Percentiles rank a stretch among this genome's conserved stretches.
Evolutionary conservation across 1,140 invertebrate species (phyloP).

Genomic region (Zaprionus kolodkinae): DNA sequence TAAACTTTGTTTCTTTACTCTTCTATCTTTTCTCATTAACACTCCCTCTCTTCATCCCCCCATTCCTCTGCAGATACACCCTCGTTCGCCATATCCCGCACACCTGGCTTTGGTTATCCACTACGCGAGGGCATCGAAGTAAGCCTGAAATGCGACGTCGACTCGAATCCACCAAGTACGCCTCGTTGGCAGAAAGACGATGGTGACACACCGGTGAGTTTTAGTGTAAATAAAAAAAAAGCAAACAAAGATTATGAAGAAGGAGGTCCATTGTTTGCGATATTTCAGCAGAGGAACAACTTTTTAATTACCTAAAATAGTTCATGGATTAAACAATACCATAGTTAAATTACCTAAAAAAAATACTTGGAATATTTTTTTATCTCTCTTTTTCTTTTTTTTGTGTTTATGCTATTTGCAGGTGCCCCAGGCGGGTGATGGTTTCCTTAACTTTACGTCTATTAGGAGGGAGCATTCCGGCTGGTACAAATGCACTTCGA

Average conservation of each 20-base stretch:
- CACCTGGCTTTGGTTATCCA: constrained; percentile 94
- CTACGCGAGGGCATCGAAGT: constrained; percentile 93
- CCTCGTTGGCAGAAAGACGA: constrained; percentile 92
- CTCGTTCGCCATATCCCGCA: constrained; percentile 94
- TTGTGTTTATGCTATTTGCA: constrained; percentile 67
- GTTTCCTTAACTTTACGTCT: constrained; percentile 92
- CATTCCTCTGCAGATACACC: constrained; percentile 90
- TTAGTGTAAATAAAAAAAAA: constrained; percentile 3
- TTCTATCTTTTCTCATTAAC: constrained; percentile 33
- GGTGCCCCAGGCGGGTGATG: constrained; percentile 89
- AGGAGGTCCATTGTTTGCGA: constrained; percentile 47
- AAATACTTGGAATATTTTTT: constrained; percentile 29
- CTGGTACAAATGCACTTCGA: constrained; percentile 95
- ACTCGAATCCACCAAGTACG: constrained; percentile 94
- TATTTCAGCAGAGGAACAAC: constrained; percentile 67
- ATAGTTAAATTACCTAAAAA: constrained; percentile 79
- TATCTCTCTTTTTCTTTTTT: not conserved
- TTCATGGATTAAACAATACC: constrained; percentile 57
- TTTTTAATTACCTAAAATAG: constrained; percentile 55
- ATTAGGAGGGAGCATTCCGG: constrained; percentile 91
- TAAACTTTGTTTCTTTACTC: constrained; percentile 44
- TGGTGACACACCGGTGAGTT: constrained; percentile 87
- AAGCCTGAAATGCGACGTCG: constrained; percentile 94
- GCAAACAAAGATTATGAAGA: not conserved
- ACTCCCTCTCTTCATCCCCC: constrained; percentile 30